phyloP scores from a whole-genome alignment of 2,888 invertebrate species.

The Euplagia quadripunctaria region DNA sequence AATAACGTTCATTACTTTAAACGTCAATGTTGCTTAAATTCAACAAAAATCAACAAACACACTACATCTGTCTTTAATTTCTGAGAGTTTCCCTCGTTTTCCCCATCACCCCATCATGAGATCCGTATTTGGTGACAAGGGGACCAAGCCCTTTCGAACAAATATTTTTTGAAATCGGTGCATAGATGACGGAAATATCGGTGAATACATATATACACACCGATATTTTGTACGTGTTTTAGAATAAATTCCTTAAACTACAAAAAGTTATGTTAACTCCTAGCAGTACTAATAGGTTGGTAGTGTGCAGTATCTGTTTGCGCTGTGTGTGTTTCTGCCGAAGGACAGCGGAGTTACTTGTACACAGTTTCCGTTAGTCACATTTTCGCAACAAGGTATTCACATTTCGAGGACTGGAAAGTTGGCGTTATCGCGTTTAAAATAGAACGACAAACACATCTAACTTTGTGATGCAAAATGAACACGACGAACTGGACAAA shows the following conservation, averaged over 20 bases:
- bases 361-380: conserved; percentile 86
- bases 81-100: no score
- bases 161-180: no score
- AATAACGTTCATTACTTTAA: no score
- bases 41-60: no score
- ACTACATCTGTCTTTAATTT: no score
- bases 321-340: conserved; percentile 38
- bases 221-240: no score
- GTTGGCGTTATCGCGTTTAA: conserved; percentile 87
- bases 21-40: no score
- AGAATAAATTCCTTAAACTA: conserved; percentile 2
- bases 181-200: no score
- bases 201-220: no score
- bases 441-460: conserved; percentile 86
- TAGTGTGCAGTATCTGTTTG: conserved; percentile 28
- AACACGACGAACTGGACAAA: conserved; percentile 70
- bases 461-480: conserved; percentile 86
- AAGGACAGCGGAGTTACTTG: conserved; percentile 84
- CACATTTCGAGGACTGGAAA: conserved; percentile 86
- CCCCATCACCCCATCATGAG: no score
- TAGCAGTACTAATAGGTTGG: neutral
- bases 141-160: no score
- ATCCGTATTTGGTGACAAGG: no score
- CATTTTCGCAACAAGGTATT: conserved; percentile 87
- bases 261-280: conserved; percentile 44